Conservation (phyloP, 2,113 vertebrate species). For the Irena cyanogastra region DNA sequence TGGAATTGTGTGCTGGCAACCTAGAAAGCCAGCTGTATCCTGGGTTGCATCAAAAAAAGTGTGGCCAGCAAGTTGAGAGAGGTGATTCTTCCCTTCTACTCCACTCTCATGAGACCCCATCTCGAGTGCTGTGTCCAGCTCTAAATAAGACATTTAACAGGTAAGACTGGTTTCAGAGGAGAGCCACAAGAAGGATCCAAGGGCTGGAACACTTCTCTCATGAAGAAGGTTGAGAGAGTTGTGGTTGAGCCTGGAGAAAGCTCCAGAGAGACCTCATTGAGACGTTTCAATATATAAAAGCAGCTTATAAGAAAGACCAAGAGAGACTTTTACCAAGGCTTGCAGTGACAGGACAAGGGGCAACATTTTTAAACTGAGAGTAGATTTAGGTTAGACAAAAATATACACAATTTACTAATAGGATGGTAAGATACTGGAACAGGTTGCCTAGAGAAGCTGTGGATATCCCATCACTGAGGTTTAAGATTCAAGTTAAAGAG, state of each 20-base stretch:
- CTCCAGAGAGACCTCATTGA: not conserved
- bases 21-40: not conserved
- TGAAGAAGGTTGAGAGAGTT: not conserved
- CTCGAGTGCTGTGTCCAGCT: not conserved
- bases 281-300: not conserved
- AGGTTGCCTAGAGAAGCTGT: not conserved
- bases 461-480: not conserved
- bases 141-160: not conserved
- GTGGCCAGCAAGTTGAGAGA: not conserved
- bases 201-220: not conserved
- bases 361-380: not conserved
- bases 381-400: not conserved
- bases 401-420: not conserved
- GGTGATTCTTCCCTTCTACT: not conserved
- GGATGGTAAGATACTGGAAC: not conserved
- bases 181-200: rapidly evolving
- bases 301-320: not conserved
- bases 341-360: not conserved
- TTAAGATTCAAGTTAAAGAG: not conserved
- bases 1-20: not conserved
- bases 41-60: not conserved
- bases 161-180: not conserved
- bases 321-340: not conserved
- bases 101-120: not conserved
- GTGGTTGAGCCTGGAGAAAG: not conserved